These are phyloP conservation scores for Oligia latruncula DNA, from an alignment of 2,888 invertebrate genomes.

Conservation along the genomic window DNA sequence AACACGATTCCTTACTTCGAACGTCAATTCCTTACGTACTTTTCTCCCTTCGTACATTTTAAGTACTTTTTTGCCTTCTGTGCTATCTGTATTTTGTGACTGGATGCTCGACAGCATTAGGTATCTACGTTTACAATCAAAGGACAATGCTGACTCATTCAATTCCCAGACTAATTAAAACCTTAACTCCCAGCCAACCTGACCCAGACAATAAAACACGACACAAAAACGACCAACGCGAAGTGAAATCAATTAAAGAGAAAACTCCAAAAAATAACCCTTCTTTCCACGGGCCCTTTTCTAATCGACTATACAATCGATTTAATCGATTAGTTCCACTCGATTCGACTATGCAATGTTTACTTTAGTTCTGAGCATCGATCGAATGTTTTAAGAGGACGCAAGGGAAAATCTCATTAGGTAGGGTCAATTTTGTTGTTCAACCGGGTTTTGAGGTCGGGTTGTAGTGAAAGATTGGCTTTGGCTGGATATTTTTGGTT, in stretches of 20 bases:
- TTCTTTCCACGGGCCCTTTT: slow-evolving; percentile 64
- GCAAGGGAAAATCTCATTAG: slow-evolving; percentile 51
- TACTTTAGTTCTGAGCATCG: slow-evolving; percentile 61
- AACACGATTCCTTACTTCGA: no score
- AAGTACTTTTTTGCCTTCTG: no score
- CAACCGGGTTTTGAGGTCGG: slow-evolving; percentile 2
- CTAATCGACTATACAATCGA: slow-evolving; percentile 70
- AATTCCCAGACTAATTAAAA: slow-evolving; percentile 47
- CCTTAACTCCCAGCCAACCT: slow-evolving; percentile 12
- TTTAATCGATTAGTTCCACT: slow-evolving; percentile 75
- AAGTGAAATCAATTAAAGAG: slow-evolving; percentile 64
- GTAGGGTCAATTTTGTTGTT: slow-evolving; percentile 45
- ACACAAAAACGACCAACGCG: slow-evolving; percentile 39
- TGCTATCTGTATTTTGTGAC: no score
- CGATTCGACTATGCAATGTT: slow-evolving; percentile 68
- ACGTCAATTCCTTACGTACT: no score
- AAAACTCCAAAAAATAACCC: slow-evolving; percentile 56
- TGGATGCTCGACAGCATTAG: no score
- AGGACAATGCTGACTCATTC: slow-evolving; percentile 26
- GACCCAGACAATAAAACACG: slow-evolving; percentile 29
- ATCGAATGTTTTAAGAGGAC: slow-evolving; percentile 45
- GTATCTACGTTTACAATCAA: background rate
- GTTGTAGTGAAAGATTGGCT: slow-evolving; percentile 10
- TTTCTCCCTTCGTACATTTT: no score
- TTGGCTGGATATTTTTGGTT: slow-evolving; percentile 8